Base-by-base conservation (phyloP, 2,113 vertebrate species). In the Suncus etruscus region DNA sequence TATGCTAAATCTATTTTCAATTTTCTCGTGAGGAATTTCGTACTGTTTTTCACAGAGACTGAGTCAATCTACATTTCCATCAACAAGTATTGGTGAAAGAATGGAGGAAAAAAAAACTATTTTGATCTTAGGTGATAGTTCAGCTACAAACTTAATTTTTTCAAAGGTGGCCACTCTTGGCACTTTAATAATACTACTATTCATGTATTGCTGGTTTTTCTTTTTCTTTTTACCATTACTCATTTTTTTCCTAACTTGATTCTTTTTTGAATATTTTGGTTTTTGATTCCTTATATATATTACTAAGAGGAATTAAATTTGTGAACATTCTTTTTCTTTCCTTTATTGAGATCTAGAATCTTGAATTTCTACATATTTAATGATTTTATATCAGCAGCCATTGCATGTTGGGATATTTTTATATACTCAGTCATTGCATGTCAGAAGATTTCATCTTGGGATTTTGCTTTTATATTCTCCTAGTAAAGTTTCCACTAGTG, bases 331-430 rank as follows among this genome's bases (percentile, higher is more conserved):
- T 78, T 69, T 24, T 68, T 68, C 77, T 66, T 86, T 78, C 61
- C 27, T 68, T 68, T 76, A 0, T 70, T 82, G 7, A 9, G 3
- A 32, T n/a, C 15, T 6, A 75, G 74, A 90, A 66, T 75, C 31
- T 90, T 94, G 29, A 79, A 89, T 78, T 89, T 91, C 20, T 76
- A 15, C 61, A 15, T 77, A 29, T 39, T 39, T 39, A 24, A n/a
- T 45, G 39, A 27, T 79, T 14, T 65, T 24, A 81, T 83, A 65
- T 65, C 76, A 83, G 65, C 51, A 66, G 5, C 8, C 31, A 31
- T 15, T 86, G 1, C 69, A 82, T n/a, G 86, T 69, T 39, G 39
- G 39, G 18, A n/a, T 45, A 27, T 79, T 14, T 48, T 65, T 24
- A 81, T 83, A 65, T 65, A 81, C 79, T 70, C 45, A 66, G 5